A percentile compares a stretch with the other conserved stretches of the same genome.
Conservation (phyloP, 2,797 vertebrate genomes). For the Bradypus variegatus region DNA sequence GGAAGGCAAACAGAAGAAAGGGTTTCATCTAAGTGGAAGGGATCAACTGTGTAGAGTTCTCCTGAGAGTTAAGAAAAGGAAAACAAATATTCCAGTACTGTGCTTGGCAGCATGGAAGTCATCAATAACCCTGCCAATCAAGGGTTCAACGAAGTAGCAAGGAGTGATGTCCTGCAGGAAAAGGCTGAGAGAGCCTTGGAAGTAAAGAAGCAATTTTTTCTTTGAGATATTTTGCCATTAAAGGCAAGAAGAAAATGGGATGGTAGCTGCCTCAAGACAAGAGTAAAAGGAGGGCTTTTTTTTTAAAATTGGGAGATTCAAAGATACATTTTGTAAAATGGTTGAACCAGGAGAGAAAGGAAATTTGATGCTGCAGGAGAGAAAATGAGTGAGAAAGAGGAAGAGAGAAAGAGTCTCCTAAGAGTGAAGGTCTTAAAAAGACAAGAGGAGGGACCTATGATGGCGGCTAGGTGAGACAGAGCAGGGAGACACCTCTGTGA, state of each 20-base stretch:
- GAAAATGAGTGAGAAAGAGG: background rate
- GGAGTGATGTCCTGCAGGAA: background rate
- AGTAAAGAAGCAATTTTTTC: background rate
- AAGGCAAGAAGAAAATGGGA: background rate
- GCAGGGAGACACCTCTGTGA: no score
- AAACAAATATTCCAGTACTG: background rate
- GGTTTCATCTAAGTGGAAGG: background rate
- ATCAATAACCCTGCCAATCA: background rate
- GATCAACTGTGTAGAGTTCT: background rate
- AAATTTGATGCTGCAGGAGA: background rate
- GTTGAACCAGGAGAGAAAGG: background rate
- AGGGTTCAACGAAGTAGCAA: background rate
- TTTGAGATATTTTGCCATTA: background rate
- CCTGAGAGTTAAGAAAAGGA: background rate
- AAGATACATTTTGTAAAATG: background rate
- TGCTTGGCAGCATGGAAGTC: no score
- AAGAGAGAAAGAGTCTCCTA: background rate
- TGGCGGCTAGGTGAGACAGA: no score
- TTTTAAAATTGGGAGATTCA: background rate
- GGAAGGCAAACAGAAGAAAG: background rate
- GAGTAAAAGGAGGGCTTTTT: background rate
- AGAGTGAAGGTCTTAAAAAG: background rate
- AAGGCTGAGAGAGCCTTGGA: background rate
- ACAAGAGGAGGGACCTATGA: no score
- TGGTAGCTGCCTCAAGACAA: background rate